phyloP scores from a whole-genome alignment of 2,797 vertebrate species.

The Liparis tanakae region DNA sequence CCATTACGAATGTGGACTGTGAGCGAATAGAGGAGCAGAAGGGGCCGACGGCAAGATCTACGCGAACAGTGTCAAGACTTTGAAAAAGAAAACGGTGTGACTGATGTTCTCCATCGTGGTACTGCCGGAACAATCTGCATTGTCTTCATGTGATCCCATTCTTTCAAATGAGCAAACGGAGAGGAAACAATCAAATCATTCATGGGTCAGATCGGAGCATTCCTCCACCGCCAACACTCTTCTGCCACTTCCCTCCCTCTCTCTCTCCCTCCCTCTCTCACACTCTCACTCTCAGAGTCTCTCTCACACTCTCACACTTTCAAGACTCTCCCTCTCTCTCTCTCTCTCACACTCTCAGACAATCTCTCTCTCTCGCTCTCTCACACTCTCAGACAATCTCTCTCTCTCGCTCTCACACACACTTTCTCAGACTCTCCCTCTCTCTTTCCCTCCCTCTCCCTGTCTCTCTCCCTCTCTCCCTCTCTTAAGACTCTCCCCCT shows the following conservation, averaged over 20 bases:
- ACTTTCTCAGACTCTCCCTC: neutral
- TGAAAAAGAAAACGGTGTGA: neutral
- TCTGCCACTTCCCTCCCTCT: slow-evolving; percentile 23
- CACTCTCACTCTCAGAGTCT: too few relatives aligned
- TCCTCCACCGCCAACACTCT: slow-evolving; percentile 72
- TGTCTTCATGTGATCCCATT: slow-evolving; percentile 25
- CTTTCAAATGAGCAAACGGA: slow-evolving; percentile 50
- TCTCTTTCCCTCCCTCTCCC: neutral
- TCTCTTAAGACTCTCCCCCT: too few relatives aligned
- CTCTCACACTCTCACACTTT: too few relatives aligned
- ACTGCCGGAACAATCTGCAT: slow-evolving; percentile 22
- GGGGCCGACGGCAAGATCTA: slow-evolving; percentile 3
- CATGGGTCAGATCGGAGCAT: slow-evolving; percentile 66
- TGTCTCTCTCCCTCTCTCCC: too few relatives aligned
- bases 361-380: too few relatives aligned
- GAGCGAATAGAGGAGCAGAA: slow-evolving; percentile 1
- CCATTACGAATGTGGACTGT: neutral
- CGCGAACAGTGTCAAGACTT: slow-evolving; percentile 18
- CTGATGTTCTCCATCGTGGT: slow-evolving; percentile 12
- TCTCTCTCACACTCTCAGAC: neutral
- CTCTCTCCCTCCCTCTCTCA: neutral
- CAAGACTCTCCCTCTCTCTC: too few relatives aligned
- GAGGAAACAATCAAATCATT: slow-evolving; percentile 77
- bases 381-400: too few relatives aligned
- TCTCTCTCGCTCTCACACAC: slow-evolving; percentile 3